Percentiles rank a stretch among this genome's conserved stretches.
These are phyloP conservation scores for Phacellophora camtschatica DNA, from an alignment of 30 jellyfish, hydroid and myxozoan species.

Conservation along the genomic window DNA sequence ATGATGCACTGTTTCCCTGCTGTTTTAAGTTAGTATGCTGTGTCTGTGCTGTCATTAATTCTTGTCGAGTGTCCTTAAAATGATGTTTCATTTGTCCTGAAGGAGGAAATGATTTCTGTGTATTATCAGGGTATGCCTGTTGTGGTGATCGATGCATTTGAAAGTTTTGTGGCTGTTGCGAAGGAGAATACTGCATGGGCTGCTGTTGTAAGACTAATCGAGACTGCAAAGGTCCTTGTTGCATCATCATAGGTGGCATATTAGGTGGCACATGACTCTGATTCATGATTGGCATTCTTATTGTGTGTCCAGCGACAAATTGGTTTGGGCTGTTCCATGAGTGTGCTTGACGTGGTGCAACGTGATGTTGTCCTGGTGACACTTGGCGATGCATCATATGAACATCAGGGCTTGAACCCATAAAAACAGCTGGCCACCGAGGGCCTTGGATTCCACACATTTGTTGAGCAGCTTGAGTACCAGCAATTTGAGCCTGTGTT, in stretches of 20 bases:
- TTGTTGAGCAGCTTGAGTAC: not conserved
- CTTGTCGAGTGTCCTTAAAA: no score
- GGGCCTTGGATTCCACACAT: not conserved
- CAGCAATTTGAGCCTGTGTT: not conserved
- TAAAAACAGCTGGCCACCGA: not conserved
- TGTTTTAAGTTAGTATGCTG: not conserved
- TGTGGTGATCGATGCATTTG: not conserved
- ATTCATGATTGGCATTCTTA: not conserved
- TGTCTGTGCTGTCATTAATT: not conserved
- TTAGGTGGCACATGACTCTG: no score
- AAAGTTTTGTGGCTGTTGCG: not conserved
- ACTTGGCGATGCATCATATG: no score
- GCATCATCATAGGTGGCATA: not conserved
- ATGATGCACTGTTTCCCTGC: no score
- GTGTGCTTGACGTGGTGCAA: not conserved
- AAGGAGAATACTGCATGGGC: no score
- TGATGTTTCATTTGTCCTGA: not conserved
- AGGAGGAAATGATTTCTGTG: not conserved
- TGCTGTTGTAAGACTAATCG: not conserved
- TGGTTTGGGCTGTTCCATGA: not conserved
- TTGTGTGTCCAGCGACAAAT: not conserved
- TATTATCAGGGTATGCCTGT: not conserved
- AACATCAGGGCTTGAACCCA: no score
- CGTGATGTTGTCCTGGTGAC: not conserved
- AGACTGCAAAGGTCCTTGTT: not conserved